Evolutionary conservation across 2,888 invertebrate species (phyloP).

Genomic region (Carpatolechia fugitivella): DNA sequence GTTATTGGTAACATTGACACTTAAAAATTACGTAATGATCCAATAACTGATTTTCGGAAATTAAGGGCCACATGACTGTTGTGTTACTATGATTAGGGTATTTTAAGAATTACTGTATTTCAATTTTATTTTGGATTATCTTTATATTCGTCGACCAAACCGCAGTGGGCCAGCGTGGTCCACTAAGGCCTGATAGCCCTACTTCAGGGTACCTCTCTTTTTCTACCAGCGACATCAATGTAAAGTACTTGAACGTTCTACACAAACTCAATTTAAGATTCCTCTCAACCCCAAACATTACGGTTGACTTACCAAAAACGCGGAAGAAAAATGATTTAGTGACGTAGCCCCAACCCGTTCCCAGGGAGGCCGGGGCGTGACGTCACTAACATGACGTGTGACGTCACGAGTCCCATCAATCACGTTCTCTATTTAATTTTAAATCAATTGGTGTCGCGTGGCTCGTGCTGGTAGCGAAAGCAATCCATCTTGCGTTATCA

Average conservation of each 20-base stretch:
- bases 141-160: too few relatives aligned
- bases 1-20: too few relatives aligned
- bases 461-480: constrained; percentile 42
- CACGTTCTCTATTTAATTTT: constrained; percentile 68
- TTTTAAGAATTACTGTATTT: too few relatives aligned
- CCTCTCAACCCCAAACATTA: not conserved
- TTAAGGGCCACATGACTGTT: too few relatives aligned
- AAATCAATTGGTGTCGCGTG: constrained; percentile 71
- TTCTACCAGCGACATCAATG: not conserved
- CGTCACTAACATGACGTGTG: constrained; percentile 32
- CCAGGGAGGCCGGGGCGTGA: constrained; percentile 49
- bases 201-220: too few relatives aligned
- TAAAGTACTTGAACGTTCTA: too few relatives aligned
- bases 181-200: too few relatives aligned
- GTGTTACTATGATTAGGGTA: too few relatives aligned
- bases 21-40: too few relatives aligned
- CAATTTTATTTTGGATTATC: too few relatives aligned
- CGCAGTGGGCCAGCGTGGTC: too few relatives aligned
- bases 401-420: constrained; percentile 59
- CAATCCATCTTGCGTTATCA: constrained; percentile 75
- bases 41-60: too few relatives aligned
- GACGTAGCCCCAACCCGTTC: constrained; percentile 50
- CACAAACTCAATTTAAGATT: constrained; percentile 6
- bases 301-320: constrained; percentile 12
- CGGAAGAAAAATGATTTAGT: constrained; percentile 44